Evolutionary conservation across 2,888 invertebrate genomes (phyloP).

Genomic region (Dolomedes plantarius): DNA sequence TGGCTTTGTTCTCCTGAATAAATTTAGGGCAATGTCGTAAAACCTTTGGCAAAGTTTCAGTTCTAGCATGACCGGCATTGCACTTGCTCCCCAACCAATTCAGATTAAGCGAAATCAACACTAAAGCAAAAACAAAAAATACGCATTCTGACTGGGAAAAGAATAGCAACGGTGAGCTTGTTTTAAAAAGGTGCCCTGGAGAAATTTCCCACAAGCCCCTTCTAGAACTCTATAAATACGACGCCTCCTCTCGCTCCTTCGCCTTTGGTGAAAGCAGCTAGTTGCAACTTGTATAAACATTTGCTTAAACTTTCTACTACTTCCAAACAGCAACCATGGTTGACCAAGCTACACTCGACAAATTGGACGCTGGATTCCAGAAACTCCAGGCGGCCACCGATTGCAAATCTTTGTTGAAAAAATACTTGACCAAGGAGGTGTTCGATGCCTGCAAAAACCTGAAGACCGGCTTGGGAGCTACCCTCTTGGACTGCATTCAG

Average conservation of each 20-base stretch:
- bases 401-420: slow-evolving; percentile 97
- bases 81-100: not conserved
- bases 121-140: not conserved
- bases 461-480: slow-evolving; percentile 95
- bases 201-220: slow-evolving; percentile 57
- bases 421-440: slow-evolving; percentile 92
- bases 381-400: slow-evolving; percentile 88
- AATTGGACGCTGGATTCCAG: slow-evolving; percentile 92
- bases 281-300: not conserved
- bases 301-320: not conserved
- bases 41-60: not conserved
- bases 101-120: not conserved
- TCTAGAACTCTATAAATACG: slow-evolving; percentile 58
- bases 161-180: not conserved
- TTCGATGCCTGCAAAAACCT: slow-evolving; percentile 94
- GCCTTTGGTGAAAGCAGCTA: slow-evolving; percentile 57
- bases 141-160: not conserved
- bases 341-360: slow-evolving; percentile 92
- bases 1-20: too few relatives aligned
- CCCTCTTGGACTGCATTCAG: slow-evolving; percentile 94
- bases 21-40: not conserved
- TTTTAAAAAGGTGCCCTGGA: slow-evolving; percentile 18
- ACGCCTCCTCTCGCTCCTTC: slow-evolving; percentile 6
- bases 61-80: not conserved
- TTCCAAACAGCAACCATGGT: slow-evolving; percentile 82